Evolutionary conservation across 1,140 invertebrate genomes (phyloP).

Genomic region (Monochamus saltuarius): DNA sequence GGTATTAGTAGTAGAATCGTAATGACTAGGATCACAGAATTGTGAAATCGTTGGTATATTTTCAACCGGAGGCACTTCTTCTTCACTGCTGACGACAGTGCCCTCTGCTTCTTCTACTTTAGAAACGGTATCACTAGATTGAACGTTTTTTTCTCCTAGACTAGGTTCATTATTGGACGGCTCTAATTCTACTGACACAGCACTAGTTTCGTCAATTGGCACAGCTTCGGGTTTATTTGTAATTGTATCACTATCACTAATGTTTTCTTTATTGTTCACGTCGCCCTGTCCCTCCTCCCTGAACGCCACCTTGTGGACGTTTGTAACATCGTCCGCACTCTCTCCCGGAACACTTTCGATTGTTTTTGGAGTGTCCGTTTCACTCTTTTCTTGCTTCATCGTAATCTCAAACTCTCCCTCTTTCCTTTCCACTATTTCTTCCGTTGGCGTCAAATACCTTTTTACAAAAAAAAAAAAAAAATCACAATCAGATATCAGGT

Average conservation of each 20-base stretch:
- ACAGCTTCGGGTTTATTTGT: constrained; percentile 42
- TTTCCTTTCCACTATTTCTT: constrained; percentile 44
- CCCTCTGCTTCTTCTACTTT: constrained; percentile 51
- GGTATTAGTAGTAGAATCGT: constrained; percentile 42
- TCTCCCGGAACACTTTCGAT: constrained; percentile 18
- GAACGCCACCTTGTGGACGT: constrained; percentile 21
- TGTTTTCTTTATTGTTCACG: constrained; percentile 31
- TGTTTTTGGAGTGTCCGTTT: constrained; percentile 26
- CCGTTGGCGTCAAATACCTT: constrained; percentile 48
- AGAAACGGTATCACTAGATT: constrained; percentile 37
- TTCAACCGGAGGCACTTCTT: constrained; percentile 60
- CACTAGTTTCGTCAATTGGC: constrained; percentile 53
- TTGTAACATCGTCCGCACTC: constrained; percentile 26
- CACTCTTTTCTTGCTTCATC: constrained; percentile 8
- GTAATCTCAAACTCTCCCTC: constrained; percentile 30
- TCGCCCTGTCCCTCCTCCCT: constrained; percentile 27
- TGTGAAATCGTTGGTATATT: constrained; percentile 73
- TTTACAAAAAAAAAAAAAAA: not conserved
- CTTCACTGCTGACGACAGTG: constrained; percentile 43
- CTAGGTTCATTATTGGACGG: constrained; percentile 63
- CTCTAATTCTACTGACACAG: constrained; percentile 55
- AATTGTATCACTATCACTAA: constrained; percentile 37
- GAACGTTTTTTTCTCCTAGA: constrained; percentile 51
- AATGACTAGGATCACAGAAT: constrained; percentile 66
- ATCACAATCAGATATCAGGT: too few relatives aligned